These are phyloP conservation scores for Holacanthella duospinosa DNA, from an alignment of 2,888 invertebrate species.

Conservation along the genomic window DNA sequence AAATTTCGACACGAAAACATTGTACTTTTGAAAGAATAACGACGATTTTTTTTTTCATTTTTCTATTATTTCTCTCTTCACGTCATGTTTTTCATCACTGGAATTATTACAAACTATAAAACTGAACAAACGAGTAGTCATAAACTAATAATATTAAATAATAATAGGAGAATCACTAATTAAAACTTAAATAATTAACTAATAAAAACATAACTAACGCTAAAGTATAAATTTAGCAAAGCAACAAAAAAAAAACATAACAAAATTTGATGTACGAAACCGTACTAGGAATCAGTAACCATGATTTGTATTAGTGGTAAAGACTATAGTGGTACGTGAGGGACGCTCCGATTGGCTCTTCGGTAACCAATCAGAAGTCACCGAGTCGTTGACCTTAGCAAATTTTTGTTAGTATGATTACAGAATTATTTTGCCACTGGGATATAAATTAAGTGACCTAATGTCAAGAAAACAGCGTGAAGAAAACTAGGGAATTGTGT, in stretches of 20 bases:
- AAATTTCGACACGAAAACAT: background rate
- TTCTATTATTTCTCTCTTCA: background rate
- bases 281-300: slow-evolving; percentile 38
- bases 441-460: no score
- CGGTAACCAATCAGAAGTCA: slow-evolving; percentile 16
- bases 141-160: background rate
- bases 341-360: background rate
- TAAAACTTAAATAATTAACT: background rate
- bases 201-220: slow-evolving; percentile 11
- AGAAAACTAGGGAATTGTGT: no score
- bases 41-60: background rate
- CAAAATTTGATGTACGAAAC: slow-evolving; percentile 22
- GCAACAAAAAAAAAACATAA: slow-evolving; percentile 28
- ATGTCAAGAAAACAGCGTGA: no score
- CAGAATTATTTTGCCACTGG: background rate
- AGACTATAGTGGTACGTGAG: background rate
- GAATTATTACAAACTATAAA: background rate
- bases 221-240: slow-evolving; percentile 24
- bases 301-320: slow-evolving; percentile 33
- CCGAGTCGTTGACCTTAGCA: slow-evolving; percentile 17
- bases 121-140: background rate
- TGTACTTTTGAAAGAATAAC: no score
- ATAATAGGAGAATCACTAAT: background rate
- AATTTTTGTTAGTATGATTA: background rate
- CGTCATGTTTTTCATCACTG: background rate